phyloP scores from a whole-genome alignment of 2,113 vertebrate species.

The Percopsis transmontana region DNA sequence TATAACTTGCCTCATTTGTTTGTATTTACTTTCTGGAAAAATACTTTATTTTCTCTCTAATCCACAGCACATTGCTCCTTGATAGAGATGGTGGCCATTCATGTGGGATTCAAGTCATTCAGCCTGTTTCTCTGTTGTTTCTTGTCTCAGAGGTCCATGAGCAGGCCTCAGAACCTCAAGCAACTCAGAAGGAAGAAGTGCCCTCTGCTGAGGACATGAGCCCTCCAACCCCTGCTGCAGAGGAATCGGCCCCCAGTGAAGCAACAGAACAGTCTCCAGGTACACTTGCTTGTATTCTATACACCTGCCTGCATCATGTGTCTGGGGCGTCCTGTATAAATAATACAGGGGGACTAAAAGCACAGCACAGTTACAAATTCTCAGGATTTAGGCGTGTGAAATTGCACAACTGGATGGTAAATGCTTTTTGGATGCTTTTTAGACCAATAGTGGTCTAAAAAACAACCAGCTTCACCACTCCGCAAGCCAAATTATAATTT shows the following conservation, averaged over 20 bases:
- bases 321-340: neutral
- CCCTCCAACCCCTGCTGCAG: conserved; percentile 16
- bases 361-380: too few relatives aligned
- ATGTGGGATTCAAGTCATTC: neutral
- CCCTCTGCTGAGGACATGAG: conserved; percentile 31
- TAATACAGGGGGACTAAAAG: neutral
- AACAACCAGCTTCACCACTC: too few relatives aligned
- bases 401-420: too few relatives aligned
- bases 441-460: too few relatives aligned
- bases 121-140: neutral
- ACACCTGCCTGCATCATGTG: neutral
- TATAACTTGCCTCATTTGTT: too few relatives aligned
- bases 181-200: neutral
- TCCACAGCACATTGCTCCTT: neutral
- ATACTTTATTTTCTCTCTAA: too few relatives aligned
- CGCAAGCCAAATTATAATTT: too few relatives aligned
- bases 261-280: conserved; percentile 50
- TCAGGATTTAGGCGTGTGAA: too few relatives aligned
- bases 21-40: too few relatives aligned
- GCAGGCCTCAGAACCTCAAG: conserved; percentile 20
- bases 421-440: too few relatives aligned
- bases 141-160: conserved; percentile 35
- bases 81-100: conserved; percentile 19
- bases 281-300: conserved; percentile 35
- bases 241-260: conserved; percentile 32